Base-by-base conservation (phyloP, 2,888 invertebrate genomes). In the Dasysyrphus tricinctus region DNA sequence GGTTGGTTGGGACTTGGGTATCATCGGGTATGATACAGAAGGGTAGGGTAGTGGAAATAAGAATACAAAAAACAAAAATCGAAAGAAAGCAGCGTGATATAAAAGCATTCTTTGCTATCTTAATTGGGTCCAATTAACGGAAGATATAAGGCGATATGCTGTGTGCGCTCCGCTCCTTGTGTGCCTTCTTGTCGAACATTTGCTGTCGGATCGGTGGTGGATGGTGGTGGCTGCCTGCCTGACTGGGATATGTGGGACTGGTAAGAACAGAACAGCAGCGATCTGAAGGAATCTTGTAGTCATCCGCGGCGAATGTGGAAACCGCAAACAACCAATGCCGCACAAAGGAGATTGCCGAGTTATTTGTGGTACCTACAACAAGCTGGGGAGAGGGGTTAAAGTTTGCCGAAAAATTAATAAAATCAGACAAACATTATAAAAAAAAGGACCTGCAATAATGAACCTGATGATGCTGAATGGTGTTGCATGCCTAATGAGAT, bases 41-140 rank as follows among this genome's bases (percentile, higher is more conserved):
- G 47, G 44, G 44, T 12, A 32, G 14, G 47, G 65, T n/a, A 19
- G 67, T 34, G 11, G 19, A 34, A n/a, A 54, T 19, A 24, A 12
- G 5, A 49, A 69, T 19, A 49, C 2, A 47, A 14, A 74, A 67
- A 72, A 75, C 44, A 49, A 34, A 63, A 77, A 86, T 57, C 54
- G 79, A 76, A 82, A 82, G 79, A 74, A 88, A 73, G 79, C 82
- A 88, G 80, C 86, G 80, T 86, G 86, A 86, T 86, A 86, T 86
- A 86, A 88, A 82, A 75, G 83, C 82, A 88, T 88, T 88, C 86
- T 86, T 88, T 88, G 88, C 88, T 86, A 85, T 87, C 88, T 88
- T 88, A 88, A 88, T 88, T 88, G 88, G 88, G 88, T 88, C 88
- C 88, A 88, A 88, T 88, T 88, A 88, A 88, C 85, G 82, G 81